Evolutionary conservation across 35 echinoderm and acorn worm genomes (phyloP), one percentile per base, ranked within the genome.

Genomic region (Chiridota heheva): DNA sequence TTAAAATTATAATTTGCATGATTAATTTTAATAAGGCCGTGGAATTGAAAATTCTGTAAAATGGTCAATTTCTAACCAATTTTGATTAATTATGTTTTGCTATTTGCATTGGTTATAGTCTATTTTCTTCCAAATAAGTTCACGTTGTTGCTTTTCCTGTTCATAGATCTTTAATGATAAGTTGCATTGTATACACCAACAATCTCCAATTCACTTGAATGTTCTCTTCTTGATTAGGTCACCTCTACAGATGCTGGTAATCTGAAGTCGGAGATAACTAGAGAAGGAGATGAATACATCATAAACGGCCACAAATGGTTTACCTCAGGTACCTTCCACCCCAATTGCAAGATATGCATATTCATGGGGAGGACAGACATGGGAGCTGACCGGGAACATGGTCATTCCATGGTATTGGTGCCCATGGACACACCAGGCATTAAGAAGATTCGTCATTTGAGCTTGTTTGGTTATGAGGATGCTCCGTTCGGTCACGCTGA

Each of bases 311-410:
- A 67, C 36, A 98, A 98, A 62, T 98, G 95, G 95, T 98, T 88
- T 88, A 98, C 87, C 12, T 98, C 95, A 18, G 95, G 95, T 8
- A 89, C 95, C 13, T 69, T 92, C 41, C 78, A 98, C 45, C 89
- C 95, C 7, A 72, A 80, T 43, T 98, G 95, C 40, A 88, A 91
- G 47, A 26, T 98, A 5, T 91, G 88, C 81, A 98, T 98, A 87
- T 98, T 98, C 81, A 98, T 98, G 95, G 95, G 95, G 5, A 98
- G 92, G 85, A 92, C 95, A 4, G 95, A 98, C 75, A 44, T 75
- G 36, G 31, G 42, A 39, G 89, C 75, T 12, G 40, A 73, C 33
- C 70, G 44, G 44, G 85, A 98, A 59, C 69, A 63, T 55, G 89
- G 92, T 72, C 95, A 98, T 58, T 91, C 89, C 28, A 98, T 98